Conservation (phyloP, 2,113 vertebrate species). For the Otus sunia region DNA sequence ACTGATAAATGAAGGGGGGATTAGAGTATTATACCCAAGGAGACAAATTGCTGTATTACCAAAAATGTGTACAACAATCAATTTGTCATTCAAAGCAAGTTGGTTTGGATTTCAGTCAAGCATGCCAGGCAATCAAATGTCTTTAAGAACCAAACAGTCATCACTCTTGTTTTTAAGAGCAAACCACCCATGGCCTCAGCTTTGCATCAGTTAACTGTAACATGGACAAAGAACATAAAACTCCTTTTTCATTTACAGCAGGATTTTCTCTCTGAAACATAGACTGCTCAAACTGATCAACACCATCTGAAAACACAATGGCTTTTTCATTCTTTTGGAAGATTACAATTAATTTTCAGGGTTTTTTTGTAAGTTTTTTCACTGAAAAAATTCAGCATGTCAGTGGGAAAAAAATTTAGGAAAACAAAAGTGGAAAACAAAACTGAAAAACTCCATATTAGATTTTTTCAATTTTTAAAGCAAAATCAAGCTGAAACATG, state of each 20-base stretch:
- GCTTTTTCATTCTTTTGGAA: background rate
- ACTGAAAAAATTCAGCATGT: background rate
- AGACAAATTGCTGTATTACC: background rate
- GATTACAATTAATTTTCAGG: background rate
- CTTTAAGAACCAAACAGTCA: background rate
- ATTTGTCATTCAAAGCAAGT: background rate
- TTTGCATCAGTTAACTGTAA: background rate
- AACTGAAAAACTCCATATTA: background rate
- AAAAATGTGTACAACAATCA: conserved; percentile 13
- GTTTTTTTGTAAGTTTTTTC: background rate
- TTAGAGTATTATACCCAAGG: background rate
- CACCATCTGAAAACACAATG: background rate
- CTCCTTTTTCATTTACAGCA: background rate
- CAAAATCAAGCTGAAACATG: background rate
- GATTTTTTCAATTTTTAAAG: background rate
- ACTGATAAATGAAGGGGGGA: background rate
- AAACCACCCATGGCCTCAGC: background rate
- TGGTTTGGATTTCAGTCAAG: conserved; percentile 16
- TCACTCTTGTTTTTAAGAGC: background rate
- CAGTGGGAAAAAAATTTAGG: background rate
- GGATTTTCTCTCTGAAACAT: background rate
- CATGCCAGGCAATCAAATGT: background rate
- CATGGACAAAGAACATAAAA: background rate
- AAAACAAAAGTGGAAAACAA: background rate
- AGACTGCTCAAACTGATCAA: background rate